Conservation (phyloP, 2,888 invertebrate genomes). For the Drosophila dives region DNA sequence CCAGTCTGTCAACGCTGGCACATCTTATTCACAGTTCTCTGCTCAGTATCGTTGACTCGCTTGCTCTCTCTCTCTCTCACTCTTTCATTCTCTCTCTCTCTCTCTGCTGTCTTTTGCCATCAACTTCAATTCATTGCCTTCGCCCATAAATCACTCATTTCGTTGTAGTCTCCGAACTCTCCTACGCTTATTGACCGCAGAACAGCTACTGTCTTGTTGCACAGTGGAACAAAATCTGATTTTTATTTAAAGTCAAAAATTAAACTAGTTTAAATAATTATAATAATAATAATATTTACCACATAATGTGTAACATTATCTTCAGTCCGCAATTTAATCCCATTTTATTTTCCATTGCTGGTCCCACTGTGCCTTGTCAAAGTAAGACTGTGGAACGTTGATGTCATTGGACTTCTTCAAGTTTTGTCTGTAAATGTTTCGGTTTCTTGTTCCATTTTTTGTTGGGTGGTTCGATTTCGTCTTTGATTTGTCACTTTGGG, state of each 20-base stretch:
- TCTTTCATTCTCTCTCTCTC: slow-evolving; percentile 12
- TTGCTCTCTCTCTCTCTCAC: neutral
- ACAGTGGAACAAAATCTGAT: slow-evolving; percentile 43
- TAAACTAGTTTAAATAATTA: neutral
- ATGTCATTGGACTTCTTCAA: slow-evolving; percentile 65
- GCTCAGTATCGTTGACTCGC: neutral
- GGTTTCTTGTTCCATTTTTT: slow-evolving; percentile 4
- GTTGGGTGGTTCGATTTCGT: slow-evolving; percentile 61
- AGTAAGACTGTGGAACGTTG: slow-evolving; percentile 35
- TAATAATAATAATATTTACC: neutral
- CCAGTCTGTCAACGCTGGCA: slow-evolving; percentile 76
- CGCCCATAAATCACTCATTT: slow-evolving; percentile 83
- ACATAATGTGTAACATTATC: neutral
- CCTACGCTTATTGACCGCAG: slow-evolving; percentile 55
- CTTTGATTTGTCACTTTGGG: slow-evolving; percentile 61
- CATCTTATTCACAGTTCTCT: slow-evolving; percentile 67
- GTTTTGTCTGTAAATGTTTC: slow-evolving; percentile 15
- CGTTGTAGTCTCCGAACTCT: slow-evolving; percentile 55
- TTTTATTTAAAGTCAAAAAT: neutral
- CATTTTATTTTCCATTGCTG: too few species aligned
- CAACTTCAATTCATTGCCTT: slow-evolving; percentile 78
- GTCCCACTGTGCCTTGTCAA: slow-evolving; percentile 58
- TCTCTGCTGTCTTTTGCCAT: slow-evolving; percentile 66
- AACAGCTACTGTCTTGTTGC: slow-evolving; percentile 42
- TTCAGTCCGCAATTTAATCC: neutral